phyloP scores from a whole-genome alignment of 2,797 vertebrate species.

The Miichthys miiuy region DNA sequence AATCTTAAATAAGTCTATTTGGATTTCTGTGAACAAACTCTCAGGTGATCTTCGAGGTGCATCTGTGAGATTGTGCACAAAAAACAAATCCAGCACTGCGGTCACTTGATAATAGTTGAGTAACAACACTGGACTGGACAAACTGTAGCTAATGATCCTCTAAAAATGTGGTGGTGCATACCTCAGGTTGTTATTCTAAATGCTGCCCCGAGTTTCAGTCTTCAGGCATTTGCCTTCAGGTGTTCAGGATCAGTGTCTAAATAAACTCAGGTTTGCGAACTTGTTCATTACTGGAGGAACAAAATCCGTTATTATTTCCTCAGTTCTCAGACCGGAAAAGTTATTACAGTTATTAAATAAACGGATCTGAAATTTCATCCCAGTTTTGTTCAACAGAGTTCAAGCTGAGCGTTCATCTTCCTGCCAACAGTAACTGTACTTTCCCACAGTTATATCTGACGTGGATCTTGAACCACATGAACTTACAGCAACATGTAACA shows the following conservation, averaged over 20 bases:
- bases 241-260: slow-evolving; percentile 29
- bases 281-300: slow-evolving; percentile 26
- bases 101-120: neutral
- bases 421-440: slow-evolving; percentile 28
- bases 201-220: slow-evolving; percentile 1
- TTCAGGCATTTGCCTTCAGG: neutral
- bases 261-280: slow-evolving; percentile 34
- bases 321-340: slow-evolving; percentile 30
- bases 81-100: neutral
- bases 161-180: slow-evolving; percentile 4
- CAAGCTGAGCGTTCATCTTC: slow-evolving; percentile 54
- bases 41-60: neutral
- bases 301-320: slow-evolving; percentile 21
- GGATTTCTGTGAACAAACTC: neutral
- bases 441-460: slow-evolving; percentile 59
- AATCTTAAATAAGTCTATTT: neutral
- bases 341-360: slow-evolving; percentile 51
- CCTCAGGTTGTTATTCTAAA: slow-evolving; percentile 39
- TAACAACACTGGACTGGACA: neutral
- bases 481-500: neutral
- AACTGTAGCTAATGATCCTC: neutral
- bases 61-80: neutral
- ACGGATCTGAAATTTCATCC: slow-evolving; percentile 65
- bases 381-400: slow-evolving; percentile 35
- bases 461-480: neutral